These are phyloP conservation scores for Temnothorax nylanderi DNA, from an alignment of 1,140 invertebrate genomes.

Conservation along the genomic window DNA sequence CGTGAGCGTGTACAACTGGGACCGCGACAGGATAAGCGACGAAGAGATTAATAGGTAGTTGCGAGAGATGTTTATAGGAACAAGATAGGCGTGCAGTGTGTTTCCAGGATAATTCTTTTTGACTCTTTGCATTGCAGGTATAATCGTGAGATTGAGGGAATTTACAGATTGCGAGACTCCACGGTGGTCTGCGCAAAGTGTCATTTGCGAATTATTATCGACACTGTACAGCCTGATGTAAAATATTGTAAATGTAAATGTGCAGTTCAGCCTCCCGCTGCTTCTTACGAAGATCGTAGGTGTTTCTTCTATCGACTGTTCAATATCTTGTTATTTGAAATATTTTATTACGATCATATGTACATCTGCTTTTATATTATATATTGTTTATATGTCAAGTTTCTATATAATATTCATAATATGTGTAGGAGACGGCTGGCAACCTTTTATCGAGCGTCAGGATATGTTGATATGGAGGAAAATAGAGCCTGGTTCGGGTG, in stretches of 20 bases:
- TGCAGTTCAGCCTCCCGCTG: constrained; percentile 56
- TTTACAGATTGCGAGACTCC: constrained; percentile 84
- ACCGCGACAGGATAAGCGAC: constrained; percentile 85
- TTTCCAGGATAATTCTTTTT: neutral
- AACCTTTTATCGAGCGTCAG: constrained; percentile 91
- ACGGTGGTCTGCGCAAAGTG: constrained; percentile 88
- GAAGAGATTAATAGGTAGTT: constrained; percentile 84
- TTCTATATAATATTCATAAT: neutral
- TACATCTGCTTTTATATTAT: neutral
- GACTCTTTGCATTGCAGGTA: constrained; percentile 77
- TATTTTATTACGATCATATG: neutral
- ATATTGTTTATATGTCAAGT: constrained; percentile 10
- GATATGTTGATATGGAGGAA: constrained; percentile 94
- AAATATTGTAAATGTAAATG: constrained; percentile 86
- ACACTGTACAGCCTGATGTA: constrained; percentile 84
- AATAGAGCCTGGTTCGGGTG: constrained; percentile 87
- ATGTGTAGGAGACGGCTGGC: constrained; percentile 88
- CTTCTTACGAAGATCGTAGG: constrained; percentile 68
- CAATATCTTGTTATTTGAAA: neutral
- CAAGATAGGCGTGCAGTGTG: neutral
- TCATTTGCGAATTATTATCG: constrained; percentile 87
- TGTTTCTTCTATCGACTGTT: neutral
- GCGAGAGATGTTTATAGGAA: neutral
- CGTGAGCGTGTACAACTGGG: constrained; percentile 86
- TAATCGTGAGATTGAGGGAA: constrained; percentile 85